phyloP scores from a whole-genome alignment of 2,888 invertebrate species.

The Agonopterix subpropinquella region DNA sequence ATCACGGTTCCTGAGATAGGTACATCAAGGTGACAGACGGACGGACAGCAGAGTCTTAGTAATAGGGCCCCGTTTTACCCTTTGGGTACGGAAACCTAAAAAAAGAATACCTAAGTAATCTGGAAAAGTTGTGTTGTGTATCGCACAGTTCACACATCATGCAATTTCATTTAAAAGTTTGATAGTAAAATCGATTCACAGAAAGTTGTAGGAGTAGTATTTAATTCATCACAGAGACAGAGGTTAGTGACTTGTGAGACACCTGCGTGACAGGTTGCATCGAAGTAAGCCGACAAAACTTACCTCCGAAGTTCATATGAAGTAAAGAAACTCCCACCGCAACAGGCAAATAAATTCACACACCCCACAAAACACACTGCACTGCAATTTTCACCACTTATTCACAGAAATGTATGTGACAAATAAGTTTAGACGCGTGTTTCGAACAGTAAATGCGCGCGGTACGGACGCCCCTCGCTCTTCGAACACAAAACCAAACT shows the following conservation, averaged over 20 bases:
- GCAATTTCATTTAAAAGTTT: background rate
- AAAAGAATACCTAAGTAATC: background rate
- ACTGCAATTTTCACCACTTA: slow-evolving; percentile 35
- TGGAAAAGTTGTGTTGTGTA: too few relatives aligned
- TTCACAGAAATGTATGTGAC: slow-evolving; percentile 39
- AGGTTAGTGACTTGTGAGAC: slow-evolving; percentile 68
- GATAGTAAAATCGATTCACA: background rate
- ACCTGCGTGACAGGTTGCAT: slow-evolving; percentile 72
- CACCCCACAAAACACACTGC: slow-evolving; percentile 32
- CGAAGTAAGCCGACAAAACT: slow-evolving; percentile 49
- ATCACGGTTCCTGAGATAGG: too few relatives aligned
- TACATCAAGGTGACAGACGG: too few relatives aligned
- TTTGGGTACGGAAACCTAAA: too few relatives aligned
- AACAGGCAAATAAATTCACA: slow-evolving; percentile 20
- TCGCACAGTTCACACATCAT: background rate
- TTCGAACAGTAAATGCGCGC: slow-evolving; percentile 29
- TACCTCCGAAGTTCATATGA: slow-evolving; percentile 38
- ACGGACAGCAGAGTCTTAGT: too few relatives aligned
- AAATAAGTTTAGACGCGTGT: slow-evolving; percentile 62
- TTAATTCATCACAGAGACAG: slow-evolving; percentile 37
- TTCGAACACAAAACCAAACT: slow-evolving; percentile 51
- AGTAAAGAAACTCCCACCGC: slow-evolving; percentile 20
- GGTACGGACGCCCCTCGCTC: slow-evolving; percentile 28
- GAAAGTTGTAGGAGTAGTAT: slow-evolving; percentile 11
- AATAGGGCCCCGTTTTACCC: too few relatives aligned